Evolutionary conservation across 1,140 invertebrate genomes (phyloP), one percentile per base, ranked within the genome.

Genomic region (Reticulitermes speratus): DNA sequence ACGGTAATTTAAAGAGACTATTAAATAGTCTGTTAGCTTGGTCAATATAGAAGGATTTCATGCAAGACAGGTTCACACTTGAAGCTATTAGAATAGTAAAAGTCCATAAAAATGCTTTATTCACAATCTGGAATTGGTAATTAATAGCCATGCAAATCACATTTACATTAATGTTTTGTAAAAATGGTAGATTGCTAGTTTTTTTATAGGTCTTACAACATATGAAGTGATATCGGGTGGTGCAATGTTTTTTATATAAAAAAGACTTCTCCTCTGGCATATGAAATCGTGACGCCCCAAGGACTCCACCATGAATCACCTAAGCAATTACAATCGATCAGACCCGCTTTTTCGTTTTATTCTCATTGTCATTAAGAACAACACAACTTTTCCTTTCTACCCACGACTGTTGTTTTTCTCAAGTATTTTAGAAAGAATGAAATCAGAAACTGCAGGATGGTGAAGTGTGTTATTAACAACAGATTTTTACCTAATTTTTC

Each of bases 291-390:
- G 65, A 75, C 65, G n/a, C 16, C 25, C 2, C 25, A 75, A 75
- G 65, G 65, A 12, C 65, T 75, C 7, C 25, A 25, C 3, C 65
- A 75, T 75, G 65, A 75, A 30, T 75, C 65, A 30, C 65, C 65
- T 75, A 75, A 75, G 65, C n/a, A 25, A 75, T 75, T 75, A 75
- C 65, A 75, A 75, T 75, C n/a, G 65, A 75, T 30, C 52, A 55
- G 19, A 14, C 52, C 5, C 2, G 38, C n/a, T 75, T 75, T 75
- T 25, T 75, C 65, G 9, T 16, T 75, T 75, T 75, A 25, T 75
- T 14, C 19, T 19, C 25, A n/a, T n/a, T 65, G 65, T 1, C n/a
- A 75, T 75, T 75, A 9, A 30, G 65, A 30, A 5, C 65, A 8
- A 75, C n/a, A 75, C 25, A 75, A 0, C 21, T 8, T 65, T 65